Percentiles rank a stretch among this genome's conserved stretches.
Conservation (phyloP, 1,140 invertebrate genomes). For the Thalassaphorura encarpata region DNA sequence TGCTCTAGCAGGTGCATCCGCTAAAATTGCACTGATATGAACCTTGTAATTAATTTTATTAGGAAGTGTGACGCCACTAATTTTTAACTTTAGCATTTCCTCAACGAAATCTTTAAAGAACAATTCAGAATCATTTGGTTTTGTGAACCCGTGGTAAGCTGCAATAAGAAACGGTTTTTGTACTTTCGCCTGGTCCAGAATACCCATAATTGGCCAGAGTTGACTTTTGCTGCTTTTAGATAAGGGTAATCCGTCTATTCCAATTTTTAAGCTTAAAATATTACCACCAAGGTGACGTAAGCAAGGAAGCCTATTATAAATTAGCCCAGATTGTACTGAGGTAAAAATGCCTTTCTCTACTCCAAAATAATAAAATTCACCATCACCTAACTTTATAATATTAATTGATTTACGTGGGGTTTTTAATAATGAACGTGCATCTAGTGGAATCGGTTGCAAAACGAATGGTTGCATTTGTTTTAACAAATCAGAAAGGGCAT, state of each 20-base stretch:
- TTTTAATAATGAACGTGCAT: too few relatives aligned
- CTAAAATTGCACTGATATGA: slow-evolving; percentile 10
- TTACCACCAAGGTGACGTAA: too few relatives aligned
- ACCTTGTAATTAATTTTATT: slow-evolving; percentile 1
- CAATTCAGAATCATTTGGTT: not conserved
- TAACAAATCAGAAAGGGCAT: not conserved
- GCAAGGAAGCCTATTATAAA: too few relatives aligned
- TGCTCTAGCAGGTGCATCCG: slow-evolving; percentile 23
- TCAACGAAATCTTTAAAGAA: slow-evolving; percentile 12
- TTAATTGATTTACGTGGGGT: too few relatives aligned
- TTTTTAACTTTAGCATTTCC: slow-evolving; percentile 3
- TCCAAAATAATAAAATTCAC: not conserved
- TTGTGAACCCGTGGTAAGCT: not conserved
- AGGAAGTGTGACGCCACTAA: not conserved
- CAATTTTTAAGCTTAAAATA: slow-evolving; percentile 4
- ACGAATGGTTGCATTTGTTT: not conserved
- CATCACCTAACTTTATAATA: slow-evolving; percentile 27
- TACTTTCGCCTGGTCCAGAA: not conserved
- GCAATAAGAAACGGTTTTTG: not conserved
- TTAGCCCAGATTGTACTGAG: not conserved
- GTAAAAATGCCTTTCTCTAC: not conserved
- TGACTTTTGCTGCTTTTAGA: not conserved
- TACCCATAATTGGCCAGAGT: slow-evolving; percentile 15
- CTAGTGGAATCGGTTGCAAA: not conserved
- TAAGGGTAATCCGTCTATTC: slow-evolving; percentile 8